phyloP scores from a whole-genome alignment of 2,888 invertebrate species.

The Mechanitis messenoides region DNA sequence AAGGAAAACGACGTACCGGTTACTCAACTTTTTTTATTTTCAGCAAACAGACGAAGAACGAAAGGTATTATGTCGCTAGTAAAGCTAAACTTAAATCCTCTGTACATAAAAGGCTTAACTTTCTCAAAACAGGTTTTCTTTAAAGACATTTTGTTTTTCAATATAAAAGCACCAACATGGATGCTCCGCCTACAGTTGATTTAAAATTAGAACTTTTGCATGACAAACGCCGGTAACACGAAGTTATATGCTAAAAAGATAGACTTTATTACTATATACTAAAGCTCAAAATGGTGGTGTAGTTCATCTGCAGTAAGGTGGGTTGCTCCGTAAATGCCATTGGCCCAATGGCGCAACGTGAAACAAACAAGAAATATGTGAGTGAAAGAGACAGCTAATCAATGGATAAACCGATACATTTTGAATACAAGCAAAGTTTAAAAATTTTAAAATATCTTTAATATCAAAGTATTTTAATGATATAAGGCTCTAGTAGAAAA shows the following conservation, averaged over 20 bases:
- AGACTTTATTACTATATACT: conserved; percentile 70
- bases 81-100: conserved; percentile 62
- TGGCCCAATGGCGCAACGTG: conserved; percentile 71
- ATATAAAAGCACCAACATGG: conserved; percentile 68
- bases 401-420: conserved; percentile 22
- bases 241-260: conserved; percentile 72
- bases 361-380: conserved; percentile 72
- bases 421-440: neutral
- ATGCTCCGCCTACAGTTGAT: conserved; percentile 77
- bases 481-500: conserved; percentile 1
- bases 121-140: conserved; percentile 72
- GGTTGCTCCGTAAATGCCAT: conserved; percentile 73
- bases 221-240: conserved; percentile 75
- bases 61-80: conserved; percentile 63
- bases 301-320: conserved; percentile 71
- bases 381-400: conserved; percentile 60
- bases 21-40: conserved; percentile 75
- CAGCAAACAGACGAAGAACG: conserved; percentile 40
- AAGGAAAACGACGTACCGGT: conserved; percentile 73
- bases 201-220: conserved; percentile 77
- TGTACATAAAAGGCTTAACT: conserved; percentile 74
- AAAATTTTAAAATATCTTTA: neutral
- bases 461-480: neutral
- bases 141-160: conserved; percentile 75
- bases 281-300: conserved; percentile 69